phyloP scores from a whole-genome alignment of 2,113 vertebrate species.

The Strigops habroptila region DNA sequence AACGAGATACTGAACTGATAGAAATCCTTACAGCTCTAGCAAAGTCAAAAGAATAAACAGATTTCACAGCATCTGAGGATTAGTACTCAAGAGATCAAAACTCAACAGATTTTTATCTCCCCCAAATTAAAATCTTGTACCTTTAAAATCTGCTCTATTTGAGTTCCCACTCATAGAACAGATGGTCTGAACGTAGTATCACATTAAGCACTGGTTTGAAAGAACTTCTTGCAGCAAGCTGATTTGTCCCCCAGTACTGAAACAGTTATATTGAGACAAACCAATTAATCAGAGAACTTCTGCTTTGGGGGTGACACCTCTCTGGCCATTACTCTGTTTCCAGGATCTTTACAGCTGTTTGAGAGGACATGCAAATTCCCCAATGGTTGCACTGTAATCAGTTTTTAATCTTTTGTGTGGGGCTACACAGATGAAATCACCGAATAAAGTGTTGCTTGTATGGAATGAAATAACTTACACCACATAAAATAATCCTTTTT shows the following conservation, averaged over 20 bases:
- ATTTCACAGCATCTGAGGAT: not conserved
- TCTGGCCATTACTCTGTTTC: not conserved
- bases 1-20: slow-evolving; percentile 4
- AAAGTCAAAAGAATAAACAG: not conserved
- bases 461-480: not conserved
- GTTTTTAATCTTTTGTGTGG: not conserved
- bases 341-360: not conserved
- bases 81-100: not conserved
- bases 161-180: not conserved
- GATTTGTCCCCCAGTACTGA: not conserved
- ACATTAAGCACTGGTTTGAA: not conserved
- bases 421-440: not conserved
- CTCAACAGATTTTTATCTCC: not conserved
- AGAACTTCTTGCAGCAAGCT: not conserved
- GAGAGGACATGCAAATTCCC: not conserved
- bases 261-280: not conserved
- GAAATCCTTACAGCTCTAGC: not conserved
- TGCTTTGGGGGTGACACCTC: not conserved
- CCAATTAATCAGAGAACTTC: not conserved
- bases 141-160: not conserved
- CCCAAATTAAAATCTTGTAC: not conserved
- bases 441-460: not conserved
- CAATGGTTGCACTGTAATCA: not conserved
- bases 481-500: not conserved
- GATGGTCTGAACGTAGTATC: not conserved